Conservation (phyloP, 2,888 invertebrate species). For the Germaria angustata region DNA sequence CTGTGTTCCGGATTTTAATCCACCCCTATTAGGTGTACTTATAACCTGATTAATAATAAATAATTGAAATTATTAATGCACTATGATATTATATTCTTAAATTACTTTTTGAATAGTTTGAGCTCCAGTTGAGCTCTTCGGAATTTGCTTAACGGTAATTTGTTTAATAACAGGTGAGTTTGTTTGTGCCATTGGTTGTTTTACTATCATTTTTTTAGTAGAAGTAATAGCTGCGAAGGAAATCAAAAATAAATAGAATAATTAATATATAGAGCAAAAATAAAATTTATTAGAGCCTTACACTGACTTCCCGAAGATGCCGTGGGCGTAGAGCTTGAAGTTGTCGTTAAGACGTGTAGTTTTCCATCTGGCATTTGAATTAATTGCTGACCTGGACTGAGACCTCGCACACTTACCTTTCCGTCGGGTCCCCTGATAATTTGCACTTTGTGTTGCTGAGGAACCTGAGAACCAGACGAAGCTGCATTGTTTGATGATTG, state of each 20-base stretch:
- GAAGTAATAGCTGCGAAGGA: constrained; percentile 31
- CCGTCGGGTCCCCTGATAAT: constrained; percentile 94
- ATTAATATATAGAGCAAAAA: neutral
- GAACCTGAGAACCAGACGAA: constrained; percentile 82
- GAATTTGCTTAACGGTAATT: constrained; percentile 76
- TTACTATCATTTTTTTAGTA: constrained; percentile 68
- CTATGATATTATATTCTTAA: neutral
- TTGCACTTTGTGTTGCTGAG: constrained; percentile 89
- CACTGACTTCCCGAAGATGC: constrained; percentile 64
- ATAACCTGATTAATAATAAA: constrained; percentile 52
- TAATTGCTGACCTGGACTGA: constrained; percentile 94
- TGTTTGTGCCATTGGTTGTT: constrained; percentile 54
- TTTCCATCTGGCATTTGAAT: constrained; percentile 96
- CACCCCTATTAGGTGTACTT: constrained; percentile 52
- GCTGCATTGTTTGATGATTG: constrained; percentile 80
- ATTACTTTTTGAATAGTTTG: constrained; percentile 73
- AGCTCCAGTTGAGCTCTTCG: constrained; percentile 69
- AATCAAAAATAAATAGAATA: neutral
- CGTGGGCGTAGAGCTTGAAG: constrained; percentile 70
- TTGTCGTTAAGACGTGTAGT: constrained; percentile 86
- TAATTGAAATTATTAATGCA: neutral
- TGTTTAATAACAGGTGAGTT: constrained; percentile 73
- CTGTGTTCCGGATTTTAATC: constrained; percentile 59
- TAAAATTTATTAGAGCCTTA: constrained; percentile 54
- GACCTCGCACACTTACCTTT: constrained; percentile 93